Evolutionary conservation across 2,797 vertebrate species (phyloP).

Genomic region (Ara ararauna): DNA sequence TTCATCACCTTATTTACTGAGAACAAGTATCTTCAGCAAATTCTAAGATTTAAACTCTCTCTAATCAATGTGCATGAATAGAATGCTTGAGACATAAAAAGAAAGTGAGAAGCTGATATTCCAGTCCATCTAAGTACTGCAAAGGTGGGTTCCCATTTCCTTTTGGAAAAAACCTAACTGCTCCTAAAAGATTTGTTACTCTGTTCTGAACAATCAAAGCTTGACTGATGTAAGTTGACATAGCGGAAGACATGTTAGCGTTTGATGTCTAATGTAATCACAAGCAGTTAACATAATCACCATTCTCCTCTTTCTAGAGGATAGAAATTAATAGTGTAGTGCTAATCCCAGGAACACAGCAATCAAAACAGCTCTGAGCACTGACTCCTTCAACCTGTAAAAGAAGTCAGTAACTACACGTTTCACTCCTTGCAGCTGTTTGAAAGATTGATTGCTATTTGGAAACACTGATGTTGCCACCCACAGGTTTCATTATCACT

Average conservation of each 20-base stretch:
- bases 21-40: not conserved
- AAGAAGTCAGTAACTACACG: not conserved
- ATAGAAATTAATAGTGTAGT: not conserved
- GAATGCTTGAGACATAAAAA: not conserved
- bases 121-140: not conserved
- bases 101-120: not conserved
- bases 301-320: not conserved
- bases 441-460: not conserved
- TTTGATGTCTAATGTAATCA: not conserved
- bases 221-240: not conserved
- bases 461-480: not conserved
- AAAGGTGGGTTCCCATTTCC: not conserved
- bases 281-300: not conserved
- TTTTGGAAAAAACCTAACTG: not conserved
- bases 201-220: not conserved
- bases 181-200: not conserved
- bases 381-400: not conserved
- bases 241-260: not conserved
- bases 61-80: not conserved
- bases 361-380: not conserved
- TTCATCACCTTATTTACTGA: not conserved
- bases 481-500: not conserved
- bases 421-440: not conserved
- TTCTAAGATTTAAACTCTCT: not conserved
- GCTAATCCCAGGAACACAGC: not conserved